These are phyloP conservation scores for Nomada hirtipes DNA, from an alignment of 2,888 invertebrate genomes.

Conservation along the genomic window DNA sequence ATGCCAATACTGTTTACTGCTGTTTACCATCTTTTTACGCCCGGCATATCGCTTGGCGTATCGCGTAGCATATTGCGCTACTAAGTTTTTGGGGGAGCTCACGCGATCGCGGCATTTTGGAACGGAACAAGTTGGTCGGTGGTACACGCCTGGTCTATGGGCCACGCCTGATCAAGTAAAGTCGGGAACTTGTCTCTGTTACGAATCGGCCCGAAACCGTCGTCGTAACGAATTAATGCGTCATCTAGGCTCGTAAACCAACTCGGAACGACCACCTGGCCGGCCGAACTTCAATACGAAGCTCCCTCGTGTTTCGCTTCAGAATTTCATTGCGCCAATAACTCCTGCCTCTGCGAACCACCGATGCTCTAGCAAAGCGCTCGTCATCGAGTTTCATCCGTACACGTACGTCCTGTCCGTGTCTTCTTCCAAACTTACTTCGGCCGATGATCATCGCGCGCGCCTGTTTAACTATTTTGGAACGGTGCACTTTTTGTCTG, in stretches of 20 bases:
- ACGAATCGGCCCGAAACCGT: constrained; percentile 53
- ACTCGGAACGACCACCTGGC: constrained; percentile 56
- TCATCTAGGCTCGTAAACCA: constrained; percentile 67
- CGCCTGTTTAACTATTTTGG: no score
- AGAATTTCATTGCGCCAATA: constrained; percentile 57
- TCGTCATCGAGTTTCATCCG: constrained; percentile 26
- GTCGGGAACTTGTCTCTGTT: constrained; percentile 40
- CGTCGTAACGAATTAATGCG: constrained; percentile 70
- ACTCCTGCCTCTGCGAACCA: constrained; percentile 12
- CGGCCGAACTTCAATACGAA: constrained; percentile 64
- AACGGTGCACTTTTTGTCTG: neutral
- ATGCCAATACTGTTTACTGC: neutral
- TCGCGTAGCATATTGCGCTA: neutral
- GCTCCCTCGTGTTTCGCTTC: constrained; percentile 65
- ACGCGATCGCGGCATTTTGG: neutral
- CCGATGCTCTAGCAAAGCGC: constrained; percentile 33
- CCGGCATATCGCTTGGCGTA: no score
- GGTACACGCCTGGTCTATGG: no score
- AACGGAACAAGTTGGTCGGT: neutral
- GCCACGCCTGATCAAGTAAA: constrained; percentile 42
- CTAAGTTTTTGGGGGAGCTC: no score
- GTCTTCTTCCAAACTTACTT: constrained; percentile 23
- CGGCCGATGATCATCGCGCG: constrained; percentile 16
- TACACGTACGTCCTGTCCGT: constrained; percentile 14
- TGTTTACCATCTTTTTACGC: neutral